Evolutionary conservation across 1,140 invertebrate genomes (phyloP).

Genomic region (Cherax destructor): DNA sequence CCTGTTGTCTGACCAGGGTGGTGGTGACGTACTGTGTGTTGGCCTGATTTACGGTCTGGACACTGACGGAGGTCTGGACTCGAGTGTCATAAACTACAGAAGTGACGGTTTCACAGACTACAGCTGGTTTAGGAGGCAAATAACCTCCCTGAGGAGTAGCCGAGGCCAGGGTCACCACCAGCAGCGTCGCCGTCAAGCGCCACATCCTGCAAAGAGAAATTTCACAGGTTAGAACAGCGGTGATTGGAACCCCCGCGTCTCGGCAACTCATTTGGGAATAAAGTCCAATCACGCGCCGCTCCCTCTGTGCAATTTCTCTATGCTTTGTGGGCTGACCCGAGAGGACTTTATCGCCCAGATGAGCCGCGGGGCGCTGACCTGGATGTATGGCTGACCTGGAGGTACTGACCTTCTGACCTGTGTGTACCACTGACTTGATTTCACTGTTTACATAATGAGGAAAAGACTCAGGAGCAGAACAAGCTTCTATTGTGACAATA

Average conservation of each 20-base stretch:
- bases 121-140: not conserved
- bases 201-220: too few relatives aligned
- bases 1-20: constrained; percentile 35
- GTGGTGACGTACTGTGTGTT: constrained; percentile 37
- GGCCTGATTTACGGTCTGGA: constrained; percentile 15
- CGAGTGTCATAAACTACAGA: constrained; percentile 14
- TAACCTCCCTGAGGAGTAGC: constrained; percentile 3
- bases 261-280: too few relatives aligned
- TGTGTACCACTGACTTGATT: constrained; percentile 42
- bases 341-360: too few relatives aligned
- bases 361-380: not conserved
- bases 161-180: too few relatives aligned
- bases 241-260: too few relatives aligned
- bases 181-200: too few relatives aligned
- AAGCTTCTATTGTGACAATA: constrained; percentile 51
- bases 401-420: constrained; percentile 7
- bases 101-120: constrained; percentile 18
- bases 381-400: too few relatives aligned
- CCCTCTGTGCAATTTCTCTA: too few relatives aligned
- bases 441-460: constrained; percentile 65
- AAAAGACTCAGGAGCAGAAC: constrained; percentile 32
- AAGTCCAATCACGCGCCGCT: too few relatives aligned
- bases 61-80: constrained; percentile 25
- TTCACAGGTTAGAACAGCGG: too few relatives aligned
- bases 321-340: too few relatives aligned